These are phyloP conservation scores for Takifugu bimaculatus DNA, from an alignment of 2,113 vertebrate species.

Conservation along the genomic window DNA sequence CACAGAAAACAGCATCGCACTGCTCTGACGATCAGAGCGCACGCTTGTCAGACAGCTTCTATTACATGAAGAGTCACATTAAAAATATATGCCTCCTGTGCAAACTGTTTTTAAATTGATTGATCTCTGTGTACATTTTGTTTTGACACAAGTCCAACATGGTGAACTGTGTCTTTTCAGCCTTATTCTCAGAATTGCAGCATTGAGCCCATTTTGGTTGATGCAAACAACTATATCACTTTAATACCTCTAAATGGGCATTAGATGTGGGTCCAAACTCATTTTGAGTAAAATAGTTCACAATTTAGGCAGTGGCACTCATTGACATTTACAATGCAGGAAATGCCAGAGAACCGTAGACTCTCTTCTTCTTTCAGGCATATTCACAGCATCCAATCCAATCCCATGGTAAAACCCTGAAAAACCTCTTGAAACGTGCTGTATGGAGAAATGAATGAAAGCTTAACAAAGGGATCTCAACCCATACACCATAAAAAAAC, in stretches of 20 bases:
- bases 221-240: conserved; percentile 6
- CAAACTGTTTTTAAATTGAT: not conserved
- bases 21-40: conserved; percentile 7
- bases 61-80: not conserved
- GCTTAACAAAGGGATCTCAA: too few relatives aligned
- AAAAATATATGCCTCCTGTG: not conserved
- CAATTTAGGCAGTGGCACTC: conserved; percentile 42
- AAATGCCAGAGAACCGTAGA: conserved; percentile 35
- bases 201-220: conserved; percentile 11
- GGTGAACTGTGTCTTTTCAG: not conserved
- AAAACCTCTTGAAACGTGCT: too few relatives aligned
- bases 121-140: not conserved
- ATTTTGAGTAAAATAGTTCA: conserved; percentile 45
- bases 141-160: not conserved
- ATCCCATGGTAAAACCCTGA: too few relatives aligned
- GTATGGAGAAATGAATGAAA: too few relatives aligned
- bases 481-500: too few relatives aligned
- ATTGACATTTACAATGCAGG: conserved; percentile 33
- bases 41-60: not conserved
- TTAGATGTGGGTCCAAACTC: conserved; percentile 17
- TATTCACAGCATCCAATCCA: too few relatives aligned
- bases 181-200: conserved; percentile 7
- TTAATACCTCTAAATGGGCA: conserved; percentile 9
- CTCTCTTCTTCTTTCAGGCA: conserved; percentile 9
- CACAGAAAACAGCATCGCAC: not conserved